Evolutionary conservation across 2,797 vertebrate species (phyloP), one percentile per base, ranked within the genome.

Genomic region (Astyanax mexicanus): DNA sequence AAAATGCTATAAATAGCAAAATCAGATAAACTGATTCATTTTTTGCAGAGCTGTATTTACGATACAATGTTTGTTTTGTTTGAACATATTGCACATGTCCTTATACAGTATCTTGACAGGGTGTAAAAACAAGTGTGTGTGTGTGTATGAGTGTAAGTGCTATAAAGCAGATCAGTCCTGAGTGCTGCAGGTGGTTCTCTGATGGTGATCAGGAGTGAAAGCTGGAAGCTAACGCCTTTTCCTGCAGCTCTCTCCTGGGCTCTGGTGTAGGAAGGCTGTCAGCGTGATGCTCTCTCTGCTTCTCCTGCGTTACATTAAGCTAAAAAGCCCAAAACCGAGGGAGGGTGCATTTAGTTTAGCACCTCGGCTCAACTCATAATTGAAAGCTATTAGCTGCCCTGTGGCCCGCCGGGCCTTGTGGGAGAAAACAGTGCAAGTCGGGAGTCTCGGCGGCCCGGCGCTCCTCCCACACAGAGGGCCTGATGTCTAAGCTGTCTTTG

Each of bases 361-460:
- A 76, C 79, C 76, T 73, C 84, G 78, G 57, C 72, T 65, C 64
- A 81, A 77, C 73, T 78, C 73, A 69, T 90, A 85, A 89, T 86
- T 84, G 82, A 88, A 88, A 87, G 72, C 52, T 81, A 83, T 88
- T 85, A 85, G 80, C 74, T 67, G 81, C 76, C 79, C 74, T 79
- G 72, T 27, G 17, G 40, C 54, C 61, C 37, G 75, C 75, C 69
- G 78, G 45, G 72, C 27, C 80, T 84, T 82, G 54, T 72, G 82
- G 78, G 86, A 86, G 51, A 77, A 69, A 6, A 65, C 44, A 27
- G 77, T 76, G 49, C 57, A 74, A 32, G 47, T 64, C 38, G 3
- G 71, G 69, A 52, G 75, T 73, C 73, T 81, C 80, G n/a, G 69
- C 40, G 69, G 64, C 77, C 74, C 58, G 32, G 45, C 32, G 55